Percentiles rank a stretch among this genome's conserved stretches.
These are phyloP conservation scores for Bombylius discolor DNA, from an alignment of 2,888 invertebrate genomes.

Conservation along the genomic window DNA sequence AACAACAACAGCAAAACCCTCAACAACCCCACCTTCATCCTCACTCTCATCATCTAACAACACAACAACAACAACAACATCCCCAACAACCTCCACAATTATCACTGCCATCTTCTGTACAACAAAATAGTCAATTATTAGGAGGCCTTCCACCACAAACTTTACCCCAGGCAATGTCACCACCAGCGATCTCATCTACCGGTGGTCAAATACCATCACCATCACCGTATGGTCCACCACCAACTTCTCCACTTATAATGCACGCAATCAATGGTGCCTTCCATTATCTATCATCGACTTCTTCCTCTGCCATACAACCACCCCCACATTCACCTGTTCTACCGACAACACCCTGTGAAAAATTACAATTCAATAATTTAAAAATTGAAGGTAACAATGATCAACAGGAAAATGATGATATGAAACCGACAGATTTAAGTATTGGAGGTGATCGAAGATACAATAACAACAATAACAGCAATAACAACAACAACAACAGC, in stretches of 20 bases:
- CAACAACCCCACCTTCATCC: constrained; percentile 11
- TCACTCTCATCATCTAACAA: not conserved
- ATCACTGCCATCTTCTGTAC: constrained; percentile 13
- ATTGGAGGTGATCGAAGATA: constrained; percentile 24
- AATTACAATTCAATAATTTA: constrained; percentile 31
- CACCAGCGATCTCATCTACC: constrained; percentile 14
- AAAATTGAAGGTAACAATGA: constrained; percentile 33
- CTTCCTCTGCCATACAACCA: constrained; percentile 16
- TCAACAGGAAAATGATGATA: constrained; percentile 40
- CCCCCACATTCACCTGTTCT: constrained; percentile 32
- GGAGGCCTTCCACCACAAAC: constrained; percentile 24
- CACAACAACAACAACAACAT: constrained; percentile 8
- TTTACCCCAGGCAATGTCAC: constrained; percentile 12
- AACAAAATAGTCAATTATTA: constrained; percentile 22
- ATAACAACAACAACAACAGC: constrained; percentile 3
- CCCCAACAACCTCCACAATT: constrained; percentile 7
- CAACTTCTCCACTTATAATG: constrained; percentile 35
- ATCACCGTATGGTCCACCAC: constrained; percentile 32
- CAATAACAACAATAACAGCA: constrained; percentile 4
- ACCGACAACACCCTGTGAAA: constrained; percentile 25
- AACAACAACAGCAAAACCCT: constrained; percentile 16
- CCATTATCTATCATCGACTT: constrained; percentile 32
- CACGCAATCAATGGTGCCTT: constrained; percentile 35
- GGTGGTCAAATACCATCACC: constrained; percentile 28
- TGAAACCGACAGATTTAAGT: constrained; percentile 56